Base-by-base conservation (phyloP, 1,140 invertebrate genomes). In the Hycleus cichorii region DNA sequence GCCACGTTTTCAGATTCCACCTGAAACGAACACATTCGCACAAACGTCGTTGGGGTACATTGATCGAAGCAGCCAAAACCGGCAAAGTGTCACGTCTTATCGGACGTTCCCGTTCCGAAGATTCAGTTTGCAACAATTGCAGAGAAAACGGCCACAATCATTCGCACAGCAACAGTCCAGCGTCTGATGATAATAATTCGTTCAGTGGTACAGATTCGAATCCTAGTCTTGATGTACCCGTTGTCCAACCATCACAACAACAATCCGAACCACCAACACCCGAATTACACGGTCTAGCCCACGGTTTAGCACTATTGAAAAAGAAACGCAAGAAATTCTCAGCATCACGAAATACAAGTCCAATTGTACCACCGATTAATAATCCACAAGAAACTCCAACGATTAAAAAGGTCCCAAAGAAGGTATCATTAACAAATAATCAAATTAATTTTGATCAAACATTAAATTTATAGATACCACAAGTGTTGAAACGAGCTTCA, bases 11-110 rank as follows among this genome's bases (percentile, higher is more conserved):
- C 52, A 75, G 79, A 62, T 75, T 78, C 10, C 78, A 80, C 50
- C 73, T 78, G 50, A 80, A 84, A 75, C 75, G 82, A 71, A 77
- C 80, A 60, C 67, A 81, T 63, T 79, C 81, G 59, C 80, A 87
- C 75, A 82, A 91, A 78, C 79, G 88, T 62, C 74, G 83, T 64
- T 87, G 85, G 86, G 86, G 88, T 43, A 91, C 88, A 18, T 76
- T 92, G 25, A 91, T 91, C 63, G 89, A 91, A 70, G 89, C 89
- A 39, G 89, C 90, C n/a, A 89, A 87, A 69, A 81, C 83, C 44
- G 87, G 86, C 39, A 80, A 84, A 65, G 86, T 89, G 8, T 85
- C 85, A 2, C 80, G 84, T 54, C 78, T 90, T 58, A 87, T 91
- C 55, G 87, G 88, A 63, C 78, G 88, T 54, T 80, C 76, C n/a